Conservation (phyloP, 2,888 invertebrate genomes). For the Camponotus fellah region DNA sequence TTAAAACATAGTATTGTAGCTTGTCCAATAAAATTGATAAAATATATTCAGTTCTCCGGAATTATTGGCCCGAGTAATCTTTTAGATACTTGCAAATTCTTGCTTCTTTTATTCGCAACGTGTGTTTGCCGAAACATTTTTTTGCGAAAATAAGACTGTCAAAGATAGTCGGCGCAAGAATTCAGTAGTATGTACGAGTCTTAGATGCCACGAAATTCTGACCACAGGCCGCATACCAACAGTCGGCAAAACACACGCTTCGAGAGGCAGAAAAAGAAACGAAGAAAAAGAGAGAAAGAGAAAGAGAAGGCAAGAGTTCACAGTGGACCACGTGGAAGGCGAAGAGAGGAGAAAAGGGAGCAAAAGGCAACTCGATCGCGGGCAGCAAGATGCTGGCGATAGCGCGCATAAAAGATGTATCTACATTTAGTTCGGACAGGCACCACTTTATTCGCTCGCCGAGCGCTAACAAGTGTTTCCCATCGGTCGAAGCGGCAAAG, state of each 20-base stretch:
- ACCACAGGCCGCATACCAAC: constrained; percentile 56
- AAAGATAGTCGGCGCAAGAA: constrained; percentile 22
- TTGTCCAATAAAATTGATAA: neutral
- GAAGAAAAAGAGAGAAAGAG: constrained; percentile 11
- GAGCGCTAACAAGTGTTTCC: constrained; percentile 84
- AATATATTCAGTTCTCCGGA: neutral
- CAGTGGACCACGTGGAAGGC: constrained; percentile 20
- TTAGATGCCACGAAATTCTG: constrained; percentile 41
- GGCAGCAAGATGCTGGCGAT: constrained; percentile 80
- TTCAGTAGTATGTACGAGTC: constrained; percentile 27
- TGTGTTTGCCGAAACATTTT: neutral
- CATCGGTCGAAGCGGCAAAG: constrained; percentile 77
- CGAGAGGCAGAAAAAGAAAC: constrained; percentile 12
- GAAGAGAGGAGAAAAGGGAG: constrained; percentile 40
- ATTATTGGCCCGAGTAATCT: neutral
- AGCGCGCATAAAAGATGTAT: constrained; percentile 83
- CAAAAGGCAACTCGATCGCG: constrained; percentile 61
- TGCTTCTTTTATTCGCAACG: neutral
- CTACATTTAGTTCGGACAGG: constrained; percentile 83
- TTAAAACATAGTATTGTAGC: neutral
- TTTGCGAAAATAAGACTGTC: neutral
- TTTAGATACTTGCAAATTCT: neutral
- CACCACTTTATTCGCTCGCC: constrained; percentile 82
- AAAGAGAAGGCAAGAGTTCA: constrained; percentile 12
- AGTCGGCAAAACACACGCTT: constrained; percentile 51